phyloP scores from a whole-genome alignment of 92 coral and sea anemone genomes.

The Montipora capitata region DNA sequence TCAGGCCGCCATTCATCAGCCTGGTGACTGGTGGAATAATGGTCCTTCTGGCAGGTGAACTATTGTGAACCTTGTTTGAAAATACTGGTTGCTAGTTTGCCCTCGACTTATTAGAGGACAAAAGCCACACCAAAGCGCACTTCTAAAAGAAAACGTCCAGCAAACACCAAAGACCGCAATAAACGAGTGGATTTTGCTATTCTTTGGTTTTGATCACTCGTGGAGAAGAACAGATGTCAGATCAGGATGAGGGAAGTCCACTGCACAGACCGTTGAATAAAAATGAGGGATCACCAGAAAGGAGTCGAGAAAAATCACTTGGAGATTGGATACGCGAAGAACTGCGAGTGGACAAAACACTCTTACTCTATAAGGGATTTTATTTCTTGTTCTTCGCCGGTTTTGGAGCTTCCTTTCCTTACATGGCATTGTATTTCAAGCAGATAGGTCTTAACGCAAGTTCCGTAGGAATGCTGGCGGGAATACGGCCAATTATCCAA shows the following conservation, averaged over 20 bases:
- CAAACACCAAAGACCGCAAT: neutral
- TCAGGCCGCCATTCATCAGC: neutral
- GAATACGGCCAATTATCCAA: conserved; percentile 91
- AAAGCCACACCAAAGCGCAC: neutral
- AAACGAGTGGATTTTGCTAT: neutral
- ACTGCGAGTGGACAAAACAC: conserved; percentile 71
- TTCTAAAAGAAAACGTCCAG: neutral
- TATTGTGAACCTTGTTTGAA: neutral
- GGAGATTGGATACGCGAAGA: conserved; percentile 52
- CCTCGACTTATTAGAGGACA: neutral
- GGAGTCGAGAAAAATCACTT: neutral
- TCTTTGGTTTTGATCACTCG: neutral
- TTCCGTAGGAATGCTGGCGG: conserved; percentile 92
- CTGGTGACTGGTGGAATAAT: neutral
- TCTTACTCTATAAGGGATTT: conserved; percentile 91
- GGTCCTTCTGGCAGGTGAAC: conserved; percentile 1
- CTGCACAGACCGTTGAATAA: neutral
- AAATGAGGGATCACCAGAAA: conserved; percentile 8
- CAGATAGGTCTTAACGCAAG: conserved; percentile 94
- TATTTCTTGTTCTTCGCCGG: conserved; percentile 97
- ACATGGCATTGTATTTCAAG: conserved; percentile 94
- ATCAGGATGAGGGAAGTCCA: neutral
- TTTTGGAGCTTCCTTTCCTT: conserved; percentile 96
- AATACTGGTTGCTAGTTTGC: neutral
- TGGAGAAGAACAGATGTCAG: neutral